phyloP scores from a whole-genome alignment of 2,113 vertebrate species.

The Picathartes gymnocephalus region DNA sequence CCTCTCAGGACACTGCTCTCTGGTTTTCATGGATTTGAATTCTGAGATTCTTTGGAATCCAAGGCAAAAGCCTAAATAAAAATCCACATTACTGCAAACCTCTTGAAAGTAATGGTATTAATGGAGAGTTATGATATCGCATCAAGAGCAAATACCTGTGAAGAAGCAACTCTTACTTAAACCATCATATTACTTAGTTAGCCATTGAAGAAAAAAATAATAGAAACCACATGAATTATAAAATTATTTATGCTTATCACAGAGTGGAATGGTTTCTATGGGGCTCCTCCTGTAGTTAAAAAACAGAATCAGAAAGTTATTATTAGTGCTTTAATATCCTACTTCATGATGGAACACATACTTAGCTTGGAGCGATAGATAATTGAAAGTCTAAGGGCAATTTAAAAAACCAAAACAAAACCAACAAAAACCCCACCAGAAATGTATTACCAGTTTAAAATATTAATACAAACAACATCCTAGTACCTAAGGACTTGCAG shows the following conservation, averaged over 20 bases:
- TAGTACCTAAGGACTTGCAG: neutral
- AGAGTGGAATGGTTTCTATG: neutral
- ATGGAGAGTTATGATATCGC: neutral
- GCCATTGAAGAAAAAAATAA: neutral
- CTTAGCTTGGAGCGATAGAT: neutral
- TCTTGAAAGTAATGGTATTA: neutral
- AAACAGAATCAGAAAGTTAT: neutral
- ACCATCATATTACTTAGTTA: neutral
- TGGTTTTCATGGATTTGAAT: neutral
- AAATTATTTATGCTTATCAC: slow-evolving; percentile 2
- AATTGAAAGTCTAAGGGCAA: slow-evolving; percentile 20
- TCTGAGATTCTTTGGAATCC: neutral
- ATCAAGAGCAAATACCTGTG: neutral
- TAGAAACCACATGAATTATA: neutral
- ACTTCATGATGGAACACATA: neutral
- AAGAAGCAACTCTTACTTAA: slow-evolving; percentile 10
- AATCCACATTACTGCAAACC: neutral
- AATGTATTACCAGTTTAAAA: slow-evolving; percentile 29
- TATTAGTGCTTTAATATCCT: neutral
- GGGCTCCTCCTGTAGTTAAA: neutral
- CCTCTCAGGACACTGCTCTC: neutral
- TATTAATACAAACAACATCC: neutral
- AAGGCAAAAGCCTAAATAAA: neutral
- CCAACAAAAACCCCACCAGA: neutral
- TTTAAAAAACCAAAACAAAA: neutral